A percentile compares a stretch with the other conserved stretches of the same genome.
Conservation (phyloP, 2,888 invertebrate genomes). For the Thymelicus sylvestris region DNA sequence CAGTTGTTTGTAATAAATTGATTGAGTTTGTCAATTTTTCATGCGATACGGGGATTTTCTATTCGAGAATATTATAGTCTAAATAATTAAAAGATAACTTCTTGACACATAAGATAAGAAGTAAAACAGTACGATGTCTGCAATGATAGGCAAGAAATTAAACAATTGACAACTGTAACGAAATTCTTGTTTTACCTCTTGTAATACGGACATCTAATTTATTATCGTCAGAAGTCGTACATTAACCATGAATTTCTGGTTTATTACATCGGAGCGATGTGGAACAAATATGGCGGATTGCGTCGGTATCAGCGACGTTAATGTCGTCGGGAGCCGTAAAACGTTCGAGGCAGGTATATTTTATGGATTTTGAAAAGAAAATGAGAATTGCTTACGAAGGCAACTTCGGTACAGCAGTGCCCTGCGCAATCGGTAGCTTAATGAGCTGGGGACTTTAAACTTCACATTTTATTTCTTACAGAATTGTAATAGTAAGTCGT, state of each 20-base stretch:
- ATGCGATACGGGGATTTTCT: no score
- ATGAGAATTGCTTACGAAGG: slow-evolving; percentile 7
- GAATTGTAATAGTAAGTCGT: neutral
- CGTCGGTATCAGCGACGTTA: slow-evolving; percentile 12
- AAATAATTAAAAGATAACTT: no score
- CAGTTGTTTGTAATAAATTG: no score
- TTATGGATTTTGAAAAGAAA: slow-evolving; percentile 13
- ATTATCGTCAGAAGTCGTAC: slow-evolving; percentile 13
- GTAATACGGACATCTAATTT: neutral
- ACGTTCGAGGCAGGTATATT: slow-evolving; percentile 14
- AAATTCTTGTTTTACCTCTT: no score
- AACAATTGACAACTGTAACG: no score
- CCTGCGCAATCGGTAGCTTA: slow-evolving; percentile 2
- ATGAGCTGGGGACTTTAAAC: neutral
- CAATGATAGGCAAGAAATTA: no score
- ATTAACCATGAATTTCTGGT: slow-evolving; percentile 28
- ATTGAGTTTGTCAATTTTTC: no score
- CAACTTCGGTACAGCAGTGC: neutral
- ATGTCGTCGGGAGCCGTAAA: slow-evolving; percentile 18
- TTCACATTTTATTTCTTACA: neutral
- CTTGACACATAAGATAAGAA: no score
- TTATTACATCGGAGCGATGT: slow-evolving; percentile 21
- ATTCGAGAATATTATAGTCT: no score
- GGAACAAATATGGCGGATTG: slow-evolving; percentile 15
- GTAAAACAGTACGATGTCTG: no score